Percentiles rank a stretch among this genome's conserved stretches.
phyloP scores from a whole-genome alignment of 2,888 invertebrate species.

The Mimumesa dahlbomi region DNA sequence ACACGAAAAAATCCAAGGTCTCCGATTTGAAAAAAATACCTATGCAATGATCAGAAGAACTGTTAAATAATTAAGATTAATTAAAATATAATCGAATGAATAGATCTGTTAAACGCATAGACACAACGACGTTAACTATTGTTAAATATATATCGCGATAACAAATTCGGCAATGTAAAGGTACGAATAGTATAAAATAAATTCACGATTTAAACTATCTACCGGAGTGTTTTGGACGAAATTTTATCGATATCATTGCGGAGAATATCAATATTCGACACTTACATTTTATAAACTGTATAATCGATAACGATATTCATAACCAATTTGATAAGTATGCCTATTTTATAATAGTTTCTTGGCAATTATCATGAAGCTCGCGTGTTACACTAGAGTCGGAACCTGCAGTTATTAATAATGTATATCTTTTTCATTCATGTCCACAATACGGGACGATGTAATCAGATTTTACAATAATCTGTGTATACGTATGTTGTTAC shows the following conservation, averaged over 20 bases:
- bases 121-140: neutral
- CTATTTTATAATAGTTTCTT: constrained; percentile 16
- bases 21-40: too few relatives aligned
- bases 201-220: constrained; percentile 9
- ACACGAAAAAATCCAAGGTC: too few relatives aligned
- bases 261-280: constrained; percentile 15
- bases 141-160: constrained; percentile 4
- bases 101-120: neutral
- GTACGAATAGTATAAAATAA: constrained; percentile 19
- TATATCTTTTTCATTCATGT: constrained; percentile 21
- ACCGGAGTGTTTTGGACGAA: constrained; percentile 32
- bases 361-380: constrained; percentile 15
- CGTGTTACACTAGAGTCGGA: constrained; percentile 23
- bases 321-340: constrained; percentile 16
- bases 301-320: constrained; percentile 13
- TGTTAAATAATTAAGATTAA: too few relatives aligned
- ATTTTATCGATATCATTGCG: constrained; percentile 17
- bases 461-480: constrained; percentile 35
- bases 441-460: constrained; percentile 23
- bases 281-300: constrained; percentile 19
- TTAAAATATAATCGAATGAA: too few relatives aligned
- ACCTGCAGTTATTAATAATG: constrained; percentile 33
- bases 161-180: constrained; percentile 15
- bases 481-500: constrained; percentile 20
- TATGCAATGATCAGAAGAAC: too few relatives aligned